Percentiles rank a stretch among this genome's conserved stretches.
Evolutionary conservation across 2,113 vertebrate species (phyloP).

Genomic region (Cephalopterus ornatus): DNA sequence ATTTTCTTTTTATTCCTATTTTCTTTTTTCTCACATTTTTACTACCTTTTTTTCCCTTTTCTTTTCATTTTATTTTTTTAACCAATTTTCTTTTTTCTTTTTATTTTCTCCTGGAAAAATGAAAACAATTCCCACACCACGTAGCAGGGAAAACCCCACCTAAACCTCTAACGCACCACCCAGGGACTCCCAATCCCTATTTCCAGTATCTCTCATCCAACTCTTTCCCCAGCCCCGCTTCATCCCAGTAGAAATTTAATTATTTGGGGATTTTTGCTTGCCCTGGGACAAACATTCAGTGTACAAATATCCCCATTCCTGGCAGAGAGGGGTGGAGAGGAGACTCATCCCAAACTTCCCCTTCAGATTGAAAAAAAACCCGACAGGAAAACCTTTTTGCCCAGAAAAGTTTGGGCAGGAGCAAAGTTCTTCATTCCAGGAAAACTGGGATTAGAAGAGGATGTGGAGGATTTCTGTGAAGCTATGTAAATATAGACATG

Average conservation of each 20-base stretch:
- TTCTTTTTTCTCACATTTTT: background rate
- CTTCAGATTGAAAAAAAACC: background rate
- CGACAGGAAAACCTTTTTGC: fast-evolving
- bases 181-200: background rate
- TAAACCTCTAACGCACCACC: background rate
- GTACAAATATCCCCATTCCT: background rate
- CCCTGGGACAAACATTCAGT: background rate
- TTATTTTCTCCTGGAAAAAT: background rate
- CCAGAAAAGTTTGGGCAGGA: background rate
- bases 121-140: background rate
- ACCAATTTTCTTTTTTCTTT: background rate
- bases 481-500: background rate
- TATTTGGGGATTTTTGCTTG: background rate
- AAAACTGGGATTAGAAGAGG: background rate
- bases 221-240: background rate
- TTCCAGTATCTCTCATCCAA: background rate
- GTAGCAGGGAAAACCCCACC: fast-evolving
- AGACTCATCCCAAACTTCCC: background rate
- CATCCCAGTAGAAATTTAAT: background rate
- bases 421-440: background rate
- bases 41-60: background rate
- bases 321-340: background rate
- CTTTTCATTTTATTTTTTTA: background rate
- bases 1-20: background rate
- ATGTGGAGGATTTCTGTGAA: background rate